phyloP scores from a whole-genome alignment of 1,140 invertebrate genomes.

The Nasonia longicornis region DNA sequence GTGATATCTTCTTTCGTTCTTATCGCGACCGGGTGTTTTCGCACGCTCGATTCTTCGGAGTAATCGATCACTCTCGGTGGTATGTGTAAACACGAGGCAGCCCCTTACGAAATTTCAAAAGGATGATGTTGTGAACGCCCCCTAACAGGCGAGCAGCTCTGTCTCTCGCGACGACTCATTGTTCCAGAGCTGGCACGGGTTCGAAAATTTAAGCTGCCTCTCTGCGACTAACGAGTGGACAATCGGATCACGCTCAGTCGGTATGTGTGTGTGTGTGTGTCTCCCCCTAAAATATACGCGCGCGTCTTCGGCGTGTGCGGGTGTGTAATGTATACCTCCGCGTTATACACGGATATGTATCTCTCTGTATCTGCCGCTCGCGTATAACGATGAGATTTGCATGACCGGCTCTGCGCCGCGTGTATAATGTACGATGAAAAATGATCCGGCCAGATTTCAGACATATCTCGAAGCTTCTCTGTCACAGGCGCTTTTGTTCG shows the following conservation, averaged over 20 bases:
- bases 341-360: not conserved
- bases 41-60: not conserved
- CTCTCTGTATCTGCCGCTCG: not conserved
- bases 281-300: not conserved
- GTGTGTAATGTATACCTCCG: not conserved
- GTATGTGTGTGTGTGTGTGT: not conserved
- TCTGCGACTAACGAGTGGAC: conserved; percentile 23
- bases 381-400: not conserved
- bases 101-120: not conserved
- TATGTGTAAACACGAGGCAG: not conserved
- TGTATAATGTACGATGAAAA: not conserved
- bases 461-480: not conserved
- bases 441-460: not conserved
- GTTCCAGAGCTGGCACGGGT: not conserved
- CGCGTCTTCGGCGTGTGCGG: not conserved
- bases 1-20: not conserved
- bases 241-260: conserved; percentile 19
- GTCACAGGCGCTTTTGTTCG: not conserved
- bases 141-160: not conserved
- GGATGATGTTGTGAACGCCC: not conserved
- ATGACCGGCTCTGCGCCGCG: not conserved
- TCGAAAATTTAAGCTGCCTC: conserved; percentile 36
- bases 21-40: not conserved
- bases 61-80: not conserved
- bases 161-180: not conserved